Evolutionary conservation across 2,888 invertebrate species (phyloP).

Genomic region (Spilosoma lubricipeda): DNA sequence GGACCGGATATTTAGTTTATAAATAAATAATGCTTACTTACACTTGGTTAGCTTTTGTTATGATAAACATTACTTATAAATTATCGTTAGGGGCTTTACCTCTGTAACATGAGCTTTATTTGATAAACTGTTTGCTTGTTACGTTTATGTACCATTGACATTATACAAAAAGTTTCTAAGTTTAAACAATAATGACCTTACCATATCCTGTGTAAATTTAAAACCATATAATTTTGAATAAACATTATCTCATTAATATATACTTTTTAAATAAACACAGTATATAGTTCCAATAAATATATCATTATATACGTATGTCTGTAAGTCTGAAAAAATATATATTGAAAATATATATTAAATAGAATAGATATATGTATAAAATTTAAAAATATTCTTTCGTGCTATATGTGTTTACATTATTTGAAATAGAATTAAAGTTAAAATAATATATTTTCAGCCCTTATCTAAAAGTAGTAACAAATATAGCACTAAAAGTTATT

Average conservation of each 20-base stretch:
- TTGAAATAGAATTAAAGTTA: not conserved
- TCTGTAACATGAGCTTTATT: conserved; percentile 38
- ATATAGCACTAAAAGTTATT: not conserved
- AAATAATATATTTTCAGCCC: not conserved
- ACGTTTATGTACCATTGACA: not conserved
- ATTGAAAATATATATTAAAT: not conserved
- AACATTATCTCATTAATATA: not conserved
- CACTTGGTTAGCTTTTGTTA: conserved; percentile 52
- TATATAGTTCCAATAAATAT: not conserved
- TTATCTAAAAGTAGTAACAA: not conserved
- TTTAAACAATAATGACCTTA: not conserved
- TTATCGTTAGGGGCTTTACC: conserved; percentile 47
- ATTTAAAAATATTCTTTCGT: not conserved
- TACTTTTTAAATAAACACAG: not conserved
- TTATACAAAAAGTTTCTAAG: not conserved
- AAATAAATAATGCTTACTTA: conserved; percentile 64
- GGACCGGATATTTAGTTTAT: conserved; percentile 73
- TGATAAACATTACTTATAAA: conserved; percentile 53
- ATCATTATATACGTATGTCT: not conserved
- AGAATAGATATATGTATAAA: not conserved
- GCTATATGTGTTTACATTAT: not conserved
- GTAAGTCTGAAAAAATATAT: not conserved
- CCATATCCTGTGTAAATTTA: not conserved
- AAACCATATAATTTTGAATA: not conserved
- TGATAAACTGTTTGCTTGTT: not conserved